Evolutionary conservation across 2,113 vertebrate genomes (phyloP).

Genomic region (Montifringilla adamsi): DNA sequence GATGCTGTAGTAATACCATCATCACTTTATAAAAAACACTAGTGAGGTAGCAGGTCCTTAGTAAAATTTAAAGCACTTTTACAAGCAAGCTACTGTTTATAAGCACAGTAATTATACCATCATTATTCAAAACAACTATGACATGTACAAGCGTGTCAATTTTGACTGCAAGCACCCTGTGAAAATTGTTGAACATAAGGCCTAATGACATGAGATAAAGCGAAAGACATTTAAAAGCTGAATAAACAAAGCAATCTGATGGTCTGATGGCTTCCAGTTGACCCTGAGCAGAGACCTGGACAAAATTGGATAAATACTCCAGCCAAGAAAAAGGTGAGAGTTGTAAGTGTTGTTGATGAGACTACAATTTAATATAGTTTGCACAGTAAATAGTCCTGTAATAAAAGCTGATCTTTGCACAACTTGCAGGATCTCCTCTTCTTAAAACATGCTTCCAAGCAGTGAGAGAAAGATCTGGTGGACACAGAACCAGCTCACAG

Average conservation of each 20-base stretch:
- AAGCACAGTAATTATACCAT: neutral
- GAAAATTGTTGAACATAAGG: neutral
- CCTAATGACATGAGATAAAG: neutral
- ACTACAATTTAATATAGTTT: neutral
- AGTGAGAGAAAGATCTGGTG: neutral
- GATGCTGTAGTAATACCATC: neutral
- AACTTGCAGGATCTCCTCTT: neutral
- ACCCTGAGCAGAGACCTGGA: neutral
- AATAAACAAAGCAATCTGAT: neutral
- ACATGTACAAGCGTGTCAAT: neutral
- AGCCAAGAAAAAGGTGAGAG: neutral
- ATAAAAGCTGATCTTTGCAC: neutral
- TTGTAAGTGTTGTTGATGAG: neutral
- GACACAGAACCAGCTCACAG: neutral
- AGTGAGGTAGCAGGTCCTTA: neutral
- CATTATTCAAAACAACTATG: neutral
- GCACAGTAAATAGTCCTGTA: neutral
- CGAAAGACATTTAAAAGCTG: neutral
- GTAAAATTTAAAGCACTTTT: neutral
- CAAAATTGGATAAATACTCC: neutral
- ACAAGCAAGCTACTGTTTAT: neutral
- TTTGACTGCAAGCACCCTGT: neutral
- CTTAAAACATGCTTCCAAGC: neutral
- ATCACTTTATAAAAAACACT: neutral
- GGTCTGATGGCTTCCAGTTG: neutral